These are phyloP conservation scores for Drosophila novamexicana DNA, from an alignment of 1,140 invertebrate genomes.

Conservation along the genomic window DNA sequence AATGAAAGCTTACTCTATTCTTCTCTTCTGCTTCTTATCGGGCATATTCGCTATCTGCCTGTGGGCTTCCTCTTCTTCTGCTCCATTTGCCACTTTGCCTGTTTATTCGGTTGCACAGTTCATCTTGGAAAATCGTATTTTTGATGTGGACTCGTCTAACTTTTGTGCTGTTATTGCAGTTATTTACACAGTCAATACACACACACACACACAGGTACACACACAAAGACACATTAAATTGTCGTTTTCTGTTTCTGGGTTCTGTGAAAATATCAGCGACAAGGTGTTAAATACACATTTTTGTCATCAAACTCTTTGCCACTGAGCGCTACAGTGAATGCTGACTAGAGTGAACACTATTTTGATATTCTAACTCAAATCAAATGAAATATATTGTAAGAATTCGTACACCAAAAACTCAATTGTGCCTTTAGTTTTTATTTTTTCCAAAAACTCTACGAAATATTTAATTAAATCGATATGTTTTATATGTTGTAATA, in stretches of 20 bases:
- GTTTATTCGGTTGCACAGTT: conserved; percentile 7
- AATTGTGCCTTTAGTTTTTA: too few species aligned
- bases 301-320: neutral
- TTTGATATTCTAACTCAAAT: too few species aligned
- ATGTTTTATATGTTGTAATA: too few species aligned
- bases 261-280: conserved; percentile 22
- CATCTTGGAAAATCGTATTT: conserved; percentile 10
- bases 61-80: neutral
- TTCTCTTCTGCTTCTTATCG: conserved; percentile 7
- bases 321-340: neutral
- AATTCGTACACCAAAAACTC: too few species aligned
- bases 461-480: too few species aligned
- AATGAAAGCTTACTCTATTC: neutral
- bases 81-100: neutral
- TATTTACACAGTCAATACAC: conserved; percentile 13
- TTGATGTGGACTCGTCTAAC: conserved; percentile 11
- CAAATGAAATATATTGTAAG: too few species aligned
- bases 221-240: neutral
- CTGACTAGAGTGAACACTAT: neutral
- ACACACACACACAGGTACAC: neutral
- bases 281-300: conserved; percentile 32
- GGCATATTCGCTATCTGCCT: neutral
- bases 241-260: conserved; percentile 14
- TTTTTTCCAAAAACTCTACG: too few species aligned
- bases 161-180: conserved; percentile 15